Conservation (phyloP, 1,140 invertebrate species). For the Drosophila carrolli region DNA sequence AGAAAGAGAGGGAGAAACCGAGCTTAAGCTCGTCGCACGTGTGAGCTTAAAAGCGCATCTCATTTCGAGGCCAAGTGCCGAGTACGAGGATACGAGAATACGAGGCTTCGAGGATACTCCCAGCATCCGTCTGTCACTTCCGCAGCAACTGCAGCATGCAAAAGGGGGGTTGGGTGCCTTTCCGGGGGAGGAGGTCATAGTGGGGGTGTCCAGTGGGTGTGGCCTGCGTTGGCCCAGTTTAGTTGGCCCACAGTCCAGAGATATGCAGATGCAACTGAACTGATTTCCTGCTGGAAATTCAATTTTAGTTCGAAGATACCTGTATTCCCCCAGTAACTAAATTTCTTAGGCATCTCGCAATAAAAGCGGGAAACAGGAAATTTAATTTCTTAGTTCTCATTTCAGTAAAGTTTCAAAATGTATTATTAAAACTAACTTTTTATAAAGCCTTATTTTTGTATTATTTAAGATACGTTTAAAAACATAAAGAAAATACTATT, state of each 20-base stretch:
- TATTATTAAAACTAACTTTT: too few species aligned
- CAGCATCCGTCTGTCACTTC: conserved; percentile 64
- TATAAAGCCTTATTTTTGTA: too few species aligned
- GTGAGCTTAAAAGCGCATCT: conserved; percentile 80
- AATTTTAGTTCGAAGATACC: background rate
- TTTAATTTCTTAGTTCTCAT: background rate
- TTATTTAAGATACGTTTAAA: too few species aligned
- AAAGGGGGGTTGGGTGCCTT: conserved; percentile 4
- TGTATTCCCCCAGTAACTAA: background rate
- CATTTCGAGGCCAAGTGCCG: conserved; percentile 76
- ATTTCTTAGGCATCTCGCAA: background rate
- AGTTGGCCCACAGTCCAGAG: conserved; percentile 30
- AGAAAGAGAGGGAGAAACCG: conserved; percentile 13
- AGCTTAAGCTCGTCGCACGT: conserved; percentile 66
- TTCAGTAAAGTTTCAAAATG: too few species aligned
- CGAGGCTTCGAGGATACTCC: conserved; percentile 46
- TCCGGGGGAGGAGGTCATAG: background rate
- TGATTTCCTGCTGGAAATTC: conserved; percentile 22
- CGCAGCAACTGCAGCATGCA: conserved; percentile 48
- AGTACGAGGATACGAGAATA: conserved; percentile 23
- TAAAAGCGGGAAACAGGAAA: background rate
- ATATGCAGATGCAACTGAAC: conserved; percentile 9
- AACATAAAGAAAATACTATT: too few species aligned
- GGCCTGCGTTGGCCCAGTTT: conserved; percentile 49
- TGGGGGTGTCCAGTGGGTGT: conserved; percentile 49